Base-by-base conservation (phyloP, 2,113 vertebrate species). In the Odontesthes bonariensis region DNA sequence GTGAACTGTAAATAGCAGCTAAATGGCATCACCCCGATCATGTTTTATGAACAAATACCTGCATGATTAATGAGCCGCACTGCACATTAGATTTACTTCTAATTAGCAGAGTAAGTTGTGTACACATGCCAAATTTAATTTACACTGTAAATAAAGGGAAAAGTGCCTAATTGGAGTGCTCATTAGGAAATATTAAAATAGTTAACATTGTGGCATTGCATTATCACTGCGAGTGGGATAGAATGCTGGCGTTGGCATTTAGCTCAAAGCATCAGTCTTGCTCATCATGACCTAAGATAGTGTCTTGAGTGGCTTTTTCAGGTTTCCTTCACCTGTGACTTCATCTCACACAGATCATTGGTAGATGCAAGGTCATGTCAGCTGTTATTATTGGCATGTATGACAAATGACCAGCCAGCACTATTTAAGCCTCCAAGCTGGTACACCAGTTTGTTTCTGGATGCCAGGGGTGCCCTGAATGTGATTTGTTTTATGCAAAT, bases 181-280 rank as follows among this genome's bases (percentile, higher is more conserved):
- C 32, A 60, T 33, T 35, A 46, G 14, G 23, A 31, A 60, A 53
- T 72, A 31, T 61, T 60, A 53, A 14, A 19, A 76, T 68, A n/a
- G 56, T 47, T 60, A 75, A 53, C 46, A 69, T 56, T 17, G 40
- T 13, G 27, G 54, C 16, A 55, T 55, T n/a, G 51, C 22, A 67
- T 27, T 53, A 53, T 46, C 31, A 12, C 32, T 57, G 14, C 31
- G 52, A 47, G 19, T 46, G 53, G 46, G 32, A 8, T 10, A 1
- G 35, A 1, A 3, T 61, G 47, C 2, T 53, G 12, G 58, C 55
- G 33, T 53, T 53, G 22, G 33, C 22, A 14, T 38, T 53, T 27
- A 40, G 32, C 47, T 31, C 51, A 42, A 19, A 54, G 27, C 52
- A 56, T 17, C 44, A 47, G 3, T 47, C 5, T 17, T 47, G 42